phyloP scores from a whole-genome alignment of 2,113 vertebrate species.

The Chiloscyllium plagiosum region DNA sequence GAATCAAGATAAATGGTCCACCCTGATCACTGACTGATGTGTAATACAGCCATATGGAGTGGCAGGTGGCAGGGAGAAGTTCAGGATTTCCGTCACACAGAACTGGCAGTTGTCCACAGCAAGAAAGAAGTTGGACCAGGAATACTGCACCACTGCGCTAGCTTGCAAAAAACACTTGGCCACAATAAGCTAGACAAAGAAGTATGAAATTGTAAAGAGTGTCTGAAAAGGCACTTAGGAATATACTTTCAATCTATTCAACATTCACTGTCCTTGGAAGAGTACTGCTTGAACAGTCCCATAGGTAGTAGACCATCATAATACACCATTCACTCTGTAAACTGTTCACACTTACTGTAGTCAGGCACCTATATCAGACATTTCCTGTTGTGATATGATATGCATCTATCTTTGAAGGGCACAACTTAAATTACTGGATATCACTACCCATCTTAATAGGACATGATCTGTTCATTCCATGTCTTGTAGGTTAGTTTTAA shows the following conservation, averaged over 20 bases:
- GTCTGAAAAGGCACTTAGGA: not conserved
- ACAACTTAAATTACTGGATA: no score
- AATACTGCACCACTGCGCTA: not conserved
- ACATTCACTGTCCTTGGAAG: not conserved
- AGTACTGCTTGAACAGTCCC: not conserved
- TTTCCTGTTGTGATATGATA: not conserved
- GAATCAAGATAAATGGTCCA: not conserved
- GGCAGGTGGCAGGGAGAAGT: not conserved
- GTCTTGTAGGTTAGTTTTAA: no score
- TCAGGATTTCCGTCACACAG: not conserved
- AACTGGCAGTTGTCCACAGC: constrained; percentile 10
- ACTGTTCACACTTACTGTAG: not conserved
- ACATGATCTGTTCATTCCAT: no score
- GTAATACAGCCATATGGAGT: constrained; percentile 16
- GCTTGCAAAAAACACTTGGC: not conserved
- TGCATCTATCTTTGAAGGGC: no score
- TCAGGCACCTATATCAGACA: not conserved
- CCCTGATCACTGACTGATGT: not conserved
- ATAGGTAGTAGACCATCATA: not conserved
- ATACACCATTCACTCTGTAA: not conserved
- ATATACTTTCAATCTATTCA: not conserved
- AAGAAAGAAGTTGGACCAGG: not conserved
- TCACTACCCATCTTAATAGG: no score
- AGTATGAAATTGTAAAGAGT: not conserved
- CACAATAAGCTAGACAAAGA: not conserved